These are phyloP conservation scores for Spea bombifrons DNA, from an alignment of 2,113 vertebrate species.

Conservation along the genomic window DNA sequence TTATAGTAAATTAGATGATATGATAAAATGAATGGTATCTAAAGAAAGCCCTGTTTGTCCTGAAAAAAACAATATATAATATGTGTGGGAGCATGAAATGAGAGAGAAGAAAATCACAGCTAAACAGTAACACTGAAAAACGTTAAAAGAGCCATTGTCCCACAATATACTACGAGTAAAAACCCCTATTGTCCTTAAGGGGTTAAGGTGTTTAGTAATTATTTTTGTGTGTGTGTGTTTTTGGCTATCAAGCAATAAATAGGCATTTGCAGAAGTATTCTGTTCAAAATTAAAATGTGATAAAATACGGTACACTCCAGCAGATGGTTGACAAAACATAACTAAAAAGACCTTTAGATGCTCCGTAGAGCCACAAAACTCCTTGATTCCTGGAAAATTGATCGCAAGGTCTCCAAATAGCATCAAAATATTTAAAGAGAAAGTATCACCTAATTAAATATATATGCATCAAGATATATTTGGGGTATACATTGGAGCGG, in stretches of 20 bases:
- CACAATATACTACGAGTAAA: too few relatives aligned
- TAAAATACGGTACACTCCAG: slow-evolving; percentile 26
- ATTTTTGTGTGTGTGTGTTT: slow-evolving; percentile 23
- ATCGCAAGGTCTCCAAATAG: background rate
- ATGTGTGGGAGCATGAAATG: too few relatives aligned
- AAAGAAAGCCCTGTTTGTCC: too few relatives aligned
- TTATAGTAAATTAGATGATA: too few relatives aligned
- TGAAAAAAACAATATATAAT: too few relatives aligned
- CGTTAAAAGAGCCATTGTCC: too few relatives aligned
- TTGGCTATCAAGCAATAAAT: slow-evolving; percentile 46
- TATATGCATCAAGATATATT: background rate
- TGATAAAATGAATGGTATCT: too few relatives aligned
- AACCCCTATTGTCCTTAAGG: too few relatives aligned
- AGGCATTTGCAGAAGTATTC: slow-evolving; percentile 20
- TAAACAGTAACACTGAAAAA: too few relatives aligned
- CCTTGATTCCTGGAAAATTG: slow-evolving; percentile 8
- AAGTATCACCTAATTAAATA: background rate
- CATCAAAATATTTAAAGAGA: slow-evolving; percentile 21
- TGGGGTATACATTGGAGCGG: too few relatives aligned
- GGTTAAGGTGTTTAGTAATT: background rate
- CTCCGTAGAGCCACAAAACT: background rate
- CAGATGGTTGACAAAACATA: slow-evolving; percentile 25
- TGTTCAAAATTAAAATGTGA: slow-evolving; percentile 29
- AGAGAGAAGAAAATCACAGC: too few relatives aligned
- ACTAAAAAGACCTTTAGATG: slow-evolving; percentile 17